phyloP scores from a whole-genome alignment of 30 jellyfish, hydroid and myxozoan species.

The Hydra vulgaris region DNA sequence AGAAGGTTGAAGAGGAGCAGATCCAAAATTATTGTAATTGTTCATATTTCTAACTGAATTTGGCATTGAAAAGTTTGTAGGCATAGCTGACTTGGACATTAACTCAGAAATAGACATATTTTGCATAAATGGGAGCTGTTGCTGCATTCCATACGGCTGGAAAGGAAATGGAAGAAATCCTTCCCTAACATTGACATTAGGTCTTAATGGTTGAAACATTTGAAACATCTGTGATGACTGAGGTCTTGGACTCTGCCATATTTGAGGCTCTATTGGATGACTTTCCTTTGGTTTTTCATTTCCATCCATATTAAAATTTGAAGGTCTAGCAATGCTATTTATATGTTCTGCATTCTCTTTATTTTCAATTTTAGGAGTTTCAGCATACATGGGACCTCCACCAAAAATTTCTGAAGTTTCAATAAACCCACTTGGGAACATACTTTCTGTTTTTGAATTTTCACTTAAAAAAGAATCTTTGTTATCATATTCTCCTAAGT shows the following conservation, averaged over 20 bases:
- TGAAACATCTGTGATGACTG: conserved; percentile 22
- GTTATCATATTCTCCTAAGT: conserved; percentile 15
- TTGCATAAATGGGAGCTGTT: conserved; percentile 1
- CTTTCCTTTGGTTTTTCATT: background rate
- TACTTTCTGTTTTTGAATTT: conserved; percentile 23
- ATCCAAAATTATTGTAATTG: background rate
- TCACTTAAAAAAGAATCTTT: conserved; percentile 16
- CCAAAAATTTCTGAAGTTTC: conserved; percentile 25
- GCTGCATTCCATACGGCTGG: background rate
- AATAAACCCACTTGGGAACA: conserved; percentile 25
- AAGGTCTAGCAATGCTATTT: background rate
- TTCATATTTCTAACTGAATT: background rate
- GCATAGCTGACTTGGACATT: conserved; percentile 12
- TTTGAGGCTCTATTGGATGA: background rate
- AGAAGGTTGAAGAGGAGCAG: background rate
- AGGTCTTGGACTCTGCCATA: background rate
- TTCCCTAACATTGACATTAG: conserved; percentile 5
- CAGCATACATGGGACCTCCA: conserved; percentile 13
- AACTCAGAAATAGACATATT: conserved; percentile 26
- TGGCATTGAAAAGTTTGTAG: conserved; percentile 12
- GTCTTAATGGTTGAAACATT: conserved; percentile 18
- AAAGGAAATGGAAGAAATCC: conserved; percentile 33
- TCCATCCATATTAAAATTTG: background rate
- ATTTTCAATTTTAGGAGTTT: background rate
- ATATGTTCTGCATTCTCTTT: background rate